Evolutionary conservation across 2,888 invertebrate species (phyloP).

Genomic region (Harmothoe impar): DNA sequence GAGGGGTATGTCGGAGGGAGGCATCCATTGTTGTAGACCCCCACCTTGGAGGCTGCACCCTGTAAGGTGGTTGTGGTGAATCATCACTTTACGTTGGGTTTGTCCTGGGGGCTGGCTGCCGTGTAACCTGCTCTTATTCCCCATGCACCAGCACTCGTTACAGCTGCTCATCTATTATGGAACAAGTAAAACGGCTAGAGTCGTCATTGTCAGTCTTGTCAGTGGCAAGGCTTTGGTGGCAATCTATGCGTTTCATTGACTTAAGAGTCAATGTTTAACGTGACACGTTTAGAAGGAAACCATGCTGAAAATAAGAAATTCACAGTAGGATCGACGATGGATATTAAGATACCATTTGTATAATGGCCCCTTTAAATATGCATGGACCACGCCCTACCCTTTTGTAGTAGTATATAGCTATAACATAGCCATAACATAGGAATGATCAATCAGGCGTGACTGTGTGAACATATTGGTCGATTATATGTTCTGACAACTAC

Average conservation of each 20-base stretch:
- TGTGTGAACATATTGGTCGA: neutral
- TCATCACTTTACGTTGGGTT: conserved; percentile 21
- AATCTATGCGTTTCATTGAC: too few relatives aligned
- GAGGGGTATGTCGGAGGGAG: neutral
- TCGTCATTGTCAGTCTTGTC: too few relatives aligned
- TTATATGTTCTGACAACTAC: neutral
- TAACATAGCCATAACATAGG: neutral
- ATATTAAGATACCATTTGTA: neutral
- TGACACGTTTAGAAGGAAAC: too few relatives aligned
- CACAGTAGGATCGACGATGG: neutral
- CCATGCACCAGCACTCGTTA: neutral
- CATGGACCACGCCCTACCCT: conserved; percentile 14
- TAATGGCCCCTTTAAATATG: neutral
- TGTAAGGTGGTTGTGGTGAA: neutral
- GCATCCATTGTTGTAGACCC: neutral
- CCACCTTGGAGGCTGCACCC: neutral
- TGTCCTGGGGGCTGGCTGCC: neutral
- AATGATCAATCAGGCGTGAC: conserved; percentile 16
- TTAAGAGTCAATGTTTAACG: too few relatives aligned
- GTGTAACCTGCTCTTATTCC: conserved; percentile 13
- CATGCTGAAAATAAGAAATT: too few relatives aligned
- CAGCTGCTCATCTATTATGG: conserved; percentile 9
- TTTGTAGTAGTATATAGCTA: neutral
- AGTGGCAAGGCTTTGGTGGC: too few relatives aligned
- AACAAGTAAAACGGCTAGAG: neutral